Evolutionary conservation across 1,140 invertebrate genomes (phyloP).

Genomic region (Lordiphosa mommai): DNA sequence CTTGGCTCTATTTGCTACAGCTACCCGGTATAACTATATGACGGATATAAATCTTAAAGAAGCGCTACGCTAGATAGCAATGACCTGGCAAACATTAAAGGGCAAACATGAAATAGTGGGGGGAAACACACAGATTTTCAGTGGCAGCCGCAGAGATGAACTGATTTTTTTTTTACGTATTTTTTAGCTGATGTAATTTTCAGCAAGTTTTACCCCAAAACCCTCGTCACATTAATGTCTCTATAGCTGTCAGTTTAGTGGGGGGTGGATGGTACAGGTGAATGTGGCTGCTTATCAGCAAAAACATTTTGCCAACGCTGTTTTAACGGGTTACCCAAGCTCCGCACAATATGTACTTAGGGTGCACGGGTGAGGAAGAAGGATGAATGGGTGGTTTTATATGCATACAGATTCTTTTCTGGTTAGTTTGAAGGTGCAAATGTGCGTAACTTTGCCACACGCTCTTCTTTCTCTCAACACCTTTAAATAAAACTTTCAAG

Average conservation of each 20-base stretch:
- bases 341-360: constrained; percentile 19
- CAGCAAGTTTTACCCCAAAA: constrained; percentile 34
- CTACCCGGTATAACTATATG: neutral
- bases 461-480: constrained; percentile 43
- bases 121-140: too few relatives aligned
- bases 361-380: neutral
- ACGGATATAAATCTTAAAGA: constrained; percentile 1
- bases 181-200: constrained; percentile 51
- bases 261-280: neutral
- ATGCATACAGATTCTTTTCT: constrained; percentile 13
- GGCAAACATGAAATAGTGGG: too few relatives aligned
- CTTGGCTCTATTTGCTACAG: neutral
- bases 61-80: neutral
- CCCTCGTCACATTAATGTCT: constrained; percentile 77
- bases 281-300: constrained; percentile 60
- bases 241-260: constrained; percentile 73
- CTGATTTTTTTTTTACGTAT: neutral
- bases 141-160: too few relatives aligned
- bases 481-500: constrained; percentile 42
- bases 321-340: constrained; percentile 58
- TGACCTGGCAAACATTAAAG: too few relatives aligned
- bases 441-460: constrained; percentile 47
- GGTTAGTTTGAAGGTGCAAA: constrained; percentile 37
- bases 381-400: constrained; percentile 9
- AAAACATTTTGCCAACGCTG: constrained; percentile 59